Conservation (phyloP, 2,113 vertebrate genomes). For the Girardinichthys multiradiatus region DNA sequence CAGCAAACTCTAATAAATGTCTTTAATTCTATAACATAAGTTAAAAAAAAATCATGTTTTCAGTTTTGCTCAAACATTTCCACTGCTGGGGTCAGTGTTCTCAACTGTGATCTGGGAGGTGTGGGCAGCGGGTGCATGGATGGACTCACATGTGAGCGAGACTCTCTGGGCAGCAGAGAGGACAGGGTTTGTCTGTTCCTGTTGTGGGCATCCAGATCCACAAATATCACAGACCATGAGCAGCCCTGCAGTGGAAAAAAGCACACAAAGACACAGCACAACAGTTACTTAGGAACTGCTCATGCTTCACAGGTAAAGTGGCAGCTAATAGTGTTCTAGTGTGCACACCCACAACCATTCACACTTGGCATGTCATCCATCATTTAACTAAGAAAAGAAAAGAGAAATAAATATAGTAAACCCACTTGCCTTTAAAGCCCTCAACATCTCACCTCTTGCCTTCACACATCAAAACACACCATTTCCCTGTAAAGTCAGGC, state of each 20-base stretch:
- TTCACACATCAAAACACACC: slow-evolving; percentile 45
- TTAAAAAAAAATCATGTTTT: not conserved
- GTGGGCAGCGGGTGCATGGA: not conserved
- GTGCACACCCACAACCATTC: not conserved
- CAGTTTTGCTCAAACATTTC: not conserved
- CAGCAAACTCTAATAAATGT: not conserved
- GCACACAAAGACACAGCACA: slow-evolving; percentile 12
- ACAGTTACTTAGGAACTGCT: slow-evolving; percentile 16
- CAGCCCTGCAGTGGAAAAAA: slow-evolving; percentile 86
- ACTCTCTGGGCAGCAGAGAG: slow-evolving; percentile 93
- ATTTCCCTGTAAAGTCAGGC: slow-evolving; percentile 1
- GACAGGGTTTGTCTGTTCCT: slow-evolving; percentile 94
- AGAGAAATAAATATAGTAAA: slow-evolving; percentile 4
- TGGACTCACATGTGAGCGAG: slow-evolving; percentile 93
- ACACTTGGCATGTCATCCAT: not conserved
- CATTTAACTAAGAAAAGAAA: slow-evolving; percentile 5
- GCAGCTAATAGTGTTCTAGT: not conserved
- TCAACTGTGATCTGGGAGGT: not conserved
- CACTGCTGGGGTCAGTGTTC: not conserved
- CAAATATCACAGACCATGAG: slow-evolving; percentile 99
- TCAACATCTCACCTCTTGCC: slow-evolving; percentile 35
- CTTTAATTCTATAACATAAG: not conserved
- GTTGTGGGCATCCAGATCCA: slow-evolving; percentile 98
- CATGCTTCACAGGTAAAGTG: slow-evolving; percentile 16
- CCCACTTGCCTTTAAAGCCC: slow-evolving; percentile 16